Percentiles rank a stretch among this genome's conserved stretches.
These are phyloP conservation scores for Leucophenga montana DNA, from an alignment of 2,888 invertebrate genomes.

Conservation along the genomic window DNA sequence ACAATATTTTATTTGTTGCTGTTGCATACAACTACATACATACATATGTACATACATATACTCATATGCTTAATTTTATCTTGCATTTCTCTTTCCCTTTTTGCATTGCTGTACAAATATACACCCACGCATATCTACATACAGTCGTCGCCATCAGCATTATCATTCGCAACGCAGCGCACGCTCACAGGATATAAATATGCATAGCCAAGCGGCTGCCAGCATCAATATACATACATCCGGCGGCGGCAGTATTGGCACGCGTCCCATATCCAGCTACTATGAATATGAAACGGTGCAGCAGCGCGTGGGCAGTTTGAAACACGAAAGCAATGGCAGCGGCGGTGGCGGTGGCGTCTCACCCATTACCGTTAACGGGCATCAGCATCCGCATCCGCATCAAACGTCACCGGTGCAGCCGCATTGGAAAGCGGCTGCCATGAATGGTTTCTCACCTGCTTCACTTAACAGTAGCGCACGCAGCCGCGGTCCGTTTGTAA, in stretches of 20 bases:
- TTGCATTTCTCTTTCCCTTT: conserved; percentile 31
- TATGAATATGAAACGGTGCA: conserved; percentile 89
- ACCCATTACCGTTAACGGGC: conserved; percentile 59
- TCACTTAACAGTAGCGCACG: conserved; percentile 70
- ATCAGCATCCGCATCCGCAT: conserved; percentile 45
- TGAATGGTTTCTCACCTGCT: conserved; percentile 70
- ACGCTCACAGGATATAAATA: conserved; percentile 76
- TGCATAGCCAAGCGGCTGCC: conserved; percentile 58
- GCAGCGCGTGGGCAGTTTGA: conserved; percentile 75
- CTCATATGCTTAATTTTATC: conserved; percentile 26
- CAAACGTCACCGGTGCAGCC: conserved; percentile 44
- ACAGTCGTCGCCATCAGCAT: conserved; percentile 80
- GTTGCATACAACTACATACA: no score
- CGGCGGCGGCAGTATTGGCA: conserved; percentile 45
- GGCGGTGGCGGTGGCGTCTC: conserved; percentile 48
- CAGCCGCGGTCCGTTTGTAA: conserved; percentile 77
- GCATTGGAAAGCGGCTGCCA: conserved; percentile 69
- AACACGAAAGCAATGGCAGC: conserved; percentile 66
- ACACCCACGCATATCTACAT: background rate
- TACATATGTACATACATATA: no score
- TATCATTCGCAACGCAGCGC: conserved; percentile 78
- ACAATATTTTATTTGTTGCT: no score
- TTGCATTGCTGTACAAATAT: background rate
- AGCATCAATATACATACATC: conserved; percentile 34
- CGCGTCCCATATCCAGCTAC: conserved; percentile 85